phyloP scores from a whole-genome alignment of 2,888 invertebrate genomes.

The Kryphioiulus occultus region DNA sequence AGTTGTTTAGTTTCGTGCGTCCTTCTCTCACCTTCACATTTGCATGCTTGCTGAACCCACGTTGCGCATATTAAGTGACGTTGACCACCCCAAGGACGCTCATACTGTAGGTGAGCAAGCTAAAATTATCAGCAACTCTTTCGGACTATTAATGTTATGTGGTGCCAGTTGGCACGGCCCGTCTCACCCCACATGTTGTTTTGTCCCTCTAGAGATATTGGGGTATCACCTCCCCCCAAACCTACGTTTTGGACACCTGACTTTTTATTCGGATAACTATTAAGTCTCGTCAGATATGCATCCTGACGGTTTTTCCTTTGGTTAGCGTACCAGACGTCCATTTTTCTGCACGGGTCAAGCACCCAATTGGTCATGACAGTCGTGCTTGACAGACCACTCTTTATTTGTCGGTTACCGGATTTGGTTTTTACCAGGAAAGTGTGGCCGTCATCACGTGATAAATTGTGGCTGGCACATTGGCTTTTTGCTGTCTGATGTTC shows the following conservation, averaged over 20 bases:
- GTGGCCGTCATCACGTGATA: background rate
- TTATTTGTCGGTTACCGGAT: background rate
- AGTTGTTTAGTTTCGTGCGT: background rate
- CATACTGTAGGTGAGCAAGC: background rate
- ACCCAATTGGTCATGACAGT: slow-evolving; percentile 17
- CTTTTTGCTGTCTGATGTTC: background rate
- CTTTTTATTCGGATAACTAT: background rate
- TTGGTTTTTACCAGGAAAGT: background rate
- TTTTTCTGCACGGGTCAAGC: background rate
- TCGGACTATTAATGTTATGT: background rate
- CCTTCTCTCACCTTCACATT: slow-evolving; percentile 8
- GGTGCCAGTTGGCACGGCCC: slow-evolving; percentile 8
- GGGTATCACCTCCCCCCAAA: background rate
- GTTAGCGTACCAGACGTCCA: background rate
- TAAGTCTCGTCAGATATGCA: background rate
- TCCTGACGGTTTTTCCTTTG: background rate
- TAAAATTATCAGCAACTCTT: background rate
- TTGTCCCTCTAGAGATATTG: background rate
- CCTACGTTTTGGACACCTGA: background rate
- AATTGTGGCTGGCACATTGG: background rate
- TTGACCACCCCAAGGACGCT: background rate
- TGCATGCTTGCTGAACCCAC: background rate
- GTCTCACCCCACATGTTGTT: background rate
- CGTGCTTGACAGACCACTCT: background rate
- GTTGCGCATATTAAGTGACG: background rate